These are phyloP conservation scores for Silurus meridionalis DNA, from an alignment of 2,113 vertebrate species.

Conservation along the genomic window DNA sequence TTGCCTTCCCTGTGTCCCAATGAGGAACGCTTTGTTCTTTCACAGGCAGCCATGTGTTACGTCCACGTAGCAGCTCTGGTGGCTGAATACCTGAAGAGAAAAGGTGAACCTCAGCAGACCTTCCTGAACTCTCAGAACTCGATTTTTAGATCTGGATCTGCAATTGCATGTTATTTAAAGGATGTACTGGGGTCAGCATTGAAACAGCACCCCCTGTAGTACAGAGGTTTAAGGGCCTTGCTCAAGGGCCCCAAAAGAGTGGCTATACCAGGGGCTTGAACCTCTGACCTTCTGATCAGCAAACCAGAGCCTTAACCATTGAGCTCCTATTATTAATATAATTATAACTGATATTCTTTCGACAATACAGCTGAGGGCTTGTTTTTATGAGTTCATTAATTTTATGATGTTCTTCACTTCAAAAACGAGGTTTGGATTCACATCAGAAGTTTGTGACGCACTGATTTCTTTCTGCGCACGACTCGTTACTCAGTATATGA, in stretches of 20 bases:
- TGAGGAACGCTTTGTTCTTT: neutral
- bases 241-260: too few species aligned
- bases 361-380: neutral
- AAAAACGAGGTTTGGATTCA: neutral
- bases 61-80: slow-evolving; percentile 95
- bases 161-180: neutral
- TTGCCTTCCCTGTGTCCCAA: neutral
- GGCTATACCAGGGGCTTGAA: too few species aligned
- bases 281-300: too few species aligned
- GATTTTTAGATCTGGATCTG: neutral
- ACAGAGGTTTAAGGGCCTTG: too few species aligned
- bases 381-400: neutral
- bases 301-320: too few species aligned
- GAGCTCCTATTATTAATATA: too few species aligned
- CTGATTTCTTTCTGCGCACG: too few species aligned
- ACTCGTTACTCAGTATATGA: neutral
- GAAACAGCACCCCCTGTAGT: too few species aligned
- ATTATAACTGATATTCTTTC: neutral
- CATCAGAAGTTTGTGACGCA: too few species aligned
- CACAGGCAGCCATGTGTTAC: slow-evolving; percentile 95
- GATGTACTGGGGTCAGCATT: too few species aligned
- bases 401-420: neutral
- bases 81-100: slow-evolving; percentile 93
- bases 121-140: neutral
- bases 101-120: slow-evolving; percentile 76